Conservation (phyloP, 2,113 vertebrate species). For the Pantherophis guttatus region DNA sequence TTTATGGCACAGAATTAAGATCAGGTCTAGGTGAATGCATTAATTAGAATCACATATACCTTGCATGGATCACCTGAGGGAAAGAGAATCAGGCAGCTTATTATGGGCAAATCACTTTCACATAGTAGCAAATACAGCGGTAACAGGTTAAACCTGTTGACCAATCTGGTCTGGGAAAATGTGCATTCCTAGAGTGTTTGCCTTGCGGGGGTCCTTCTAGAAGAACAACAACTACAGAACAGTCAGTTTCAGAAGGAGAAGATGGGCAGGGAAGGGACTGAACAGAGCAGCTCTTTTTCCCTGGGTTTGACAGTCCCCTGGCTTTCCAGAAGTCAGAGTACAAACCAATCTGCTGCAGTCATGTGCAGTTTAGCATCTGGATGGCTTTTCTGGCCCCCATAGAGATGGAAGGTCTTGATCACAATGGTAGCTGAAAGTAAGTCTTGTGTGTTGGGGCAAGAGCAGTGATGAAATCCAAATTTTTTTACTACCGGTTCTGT, state of each 20-base stretch:
- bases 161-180: neutral
- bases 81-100: neutral
- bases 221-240: neutral
- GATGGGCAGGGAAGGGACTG: no score
- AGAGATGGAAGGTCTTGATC: neutral
- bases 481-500: no score
- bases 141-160: slow-evolving; percentile 18
- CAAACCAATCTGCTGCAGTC: neutral
- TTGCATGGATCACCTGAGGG: neutral
- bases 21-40: neutral
- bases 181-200: neutral
- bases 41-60: neutral
- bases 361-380: neutral
- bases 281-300: neutral
- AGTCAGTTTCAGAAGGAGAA: neutral
- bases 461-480: no score
- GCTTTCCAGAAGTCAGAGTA: neutral
- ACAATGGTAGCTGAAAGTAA: neutral
- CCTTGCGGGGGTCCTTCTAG: no score
- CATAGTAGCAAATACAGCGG: neutral
- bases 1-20: neutral
- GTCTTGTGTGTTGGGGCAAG: neutral
- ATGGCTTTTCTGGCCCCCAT: neutral
- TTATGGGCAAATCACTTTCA: neutral
- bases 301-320: neutral